These are phyloP conservation scores for Tetragonula clypearis DNA, from an alignment of 1,140 invertebrate genomes.

Conservation along the genomic window DNA sequence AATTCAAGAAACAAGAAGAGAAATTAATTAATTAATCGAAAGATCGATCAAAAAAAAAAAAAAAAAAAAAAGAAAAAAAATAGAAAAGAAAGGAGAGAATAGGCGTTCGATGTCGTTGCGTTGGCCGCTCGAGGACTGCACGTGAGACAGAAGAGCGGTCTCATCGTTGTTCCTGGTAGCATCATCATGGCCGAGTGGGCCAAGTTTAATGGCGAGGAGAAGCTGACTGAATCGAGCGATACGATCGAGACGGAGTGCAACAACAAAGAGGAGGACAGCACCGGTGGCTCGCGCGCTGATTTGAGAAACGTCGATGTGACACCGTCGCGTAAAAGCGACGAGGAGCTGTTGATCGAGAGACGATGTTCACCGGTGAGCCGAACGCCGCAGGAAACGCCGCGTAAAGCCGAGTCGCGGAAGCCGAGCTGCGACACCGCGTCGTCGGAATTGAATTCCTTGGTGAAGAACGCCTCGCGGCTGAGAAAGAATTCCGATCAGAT, in stretches of 20 bases:
- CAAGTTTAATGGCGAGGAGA: constrained; percentile 72
- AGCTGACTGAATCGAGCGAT: constrained; percentile 41
- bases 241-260: neutral
- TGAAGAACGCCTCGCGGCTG: neutral
- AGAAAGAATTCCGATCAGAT: constrained; percentile 15
- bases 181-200: constrained; percentile 75
- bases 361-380: neutral
- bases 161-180: neutral
- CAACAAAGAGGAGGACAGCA: neutral
- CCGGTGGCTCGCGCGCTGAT: neutral
- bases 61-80: neutral
- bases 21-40: neutral
- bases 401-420: neutral
- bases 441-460: neutral
- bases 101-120: neutral
- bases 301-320: neutral
- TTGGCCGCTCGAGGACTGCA: neutral
- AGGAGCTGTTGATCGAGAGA: constrained; percentile 10
- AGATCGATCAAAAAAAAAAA: neutral
- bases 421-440: neutral
- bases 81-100: neutral
- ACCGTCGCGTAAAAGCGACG: neutral
- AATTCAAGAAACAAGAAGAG: too few species aligned
- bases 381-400: neutral
- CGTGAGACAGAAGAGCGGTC: neutral